These are phyloP conservation scores for Sphenodon punctatus DNA, from an alignment of 2,797 vertebrate species.

Conservation along the genomic window DNA sequence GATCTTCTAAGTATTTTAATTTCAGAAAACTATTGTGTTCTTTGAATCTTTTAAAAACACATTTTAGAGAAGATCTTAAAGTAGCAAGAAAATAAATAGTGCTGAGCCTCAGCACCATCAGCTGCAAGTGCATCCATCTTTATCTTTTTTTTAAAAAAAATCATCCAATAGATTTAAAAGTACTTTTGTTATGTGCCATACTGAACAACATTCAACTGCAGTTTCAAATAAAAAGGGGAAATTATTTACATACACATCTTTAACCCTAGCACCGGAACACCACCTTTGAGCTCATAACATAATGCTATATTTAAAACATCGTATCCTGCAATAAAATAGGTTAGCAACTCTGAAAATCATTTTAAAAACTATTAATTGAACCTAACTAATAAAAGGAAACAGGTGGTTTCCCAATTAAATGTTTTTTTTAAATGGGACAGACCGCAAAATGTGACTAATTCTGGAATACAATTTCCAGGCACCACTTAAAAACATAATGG, in stretches of 20 bases:
- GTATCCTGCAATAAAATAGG: constrained; percentile 68
- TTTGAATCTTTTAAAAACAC: constrained; percentile 54
- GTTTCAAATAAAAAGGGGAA: constrained; percentile 73
- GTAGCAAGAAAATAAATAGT: constrained; percentile 66
- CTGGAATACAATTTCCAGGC: constrained; percentile 69
- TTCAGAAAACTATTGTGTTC: constrained; percentile 57
- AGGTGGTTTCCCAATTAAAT: constrained; percentile 63
- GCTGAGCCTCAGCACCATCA: constrained; percentile 69
- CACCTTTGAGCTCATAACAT: constrained; percentile 69
- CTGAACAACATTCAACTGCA: constrained; percentile 74
- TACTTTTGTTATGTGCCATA: constrained; percentile 74
- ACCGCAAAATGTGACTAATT: constrained; percentile 36
- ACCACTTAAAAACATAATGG: constrained; percentile 60
- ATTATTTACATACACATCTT: constrained; percentile 68
- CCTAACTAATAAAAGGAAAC: constrained; percentile 57
- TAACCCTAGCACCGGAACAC: constrained; percentile 74
- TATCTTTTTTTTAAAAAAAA: constrained; percentile 65
- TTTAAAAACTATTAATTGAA: constrained; percentile 55
- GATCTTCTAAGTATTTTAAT: no score
- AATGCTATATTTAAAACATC: constrained; percentile 72
- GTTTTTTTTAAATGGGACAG: constrained; percentile 21
- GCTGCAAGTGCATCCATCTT: constrained; percentile 71
- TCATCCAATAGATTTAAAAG: constrained; percentile 64
- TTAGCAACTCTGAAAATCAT: constrained; percentile 78
- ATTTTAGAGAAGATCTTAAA: constrained; percentile 61